These are phyloP conservation scores for Drosophila melanogaster DNA, from an alignment of 1,140 invertebrate species.

Conservation along the genomic window Release_6_plus_ISO1_MT NT_033777.3:28099001-28099500, in stretches of 20 bases:
- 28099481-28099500: conserved; percentile 6
- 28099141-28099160: conserved; percentile 28
- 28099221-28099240: no score
- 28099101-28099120: conserved; percentile 38
- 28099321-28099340: conserved; percentile 13
- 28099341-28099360: conserved; percentile 45
- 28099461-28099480: conserved; percentile 5
- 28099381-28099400: conserved; percentile 43
- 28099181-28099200: no score
- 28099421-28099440: conserved; percentile 74
- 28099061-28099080: conserved; percentile 42
- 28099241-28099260: no score
- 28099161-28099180: background rate
- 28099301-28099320: conserved; percentile 14
- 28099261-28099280: background rate
- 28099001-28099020: conserved; percentile 47
- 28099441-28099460: conserved; percentile 46
- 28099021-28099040: conserved; percentile 19
- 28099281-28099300: background rate
- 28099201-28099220: no score
- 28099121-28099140: conserved; percentile 34
- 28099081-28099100: conserved; percentile 28
- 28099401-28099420: conserved; percentile 56
- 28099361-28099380: conserved; percentile 5
- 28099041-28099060: conserved; percentile 37